phyloP scores from a whole-genome alignment of 2,888 invertebrate species.

The Lycia hirtaria region DNA sequence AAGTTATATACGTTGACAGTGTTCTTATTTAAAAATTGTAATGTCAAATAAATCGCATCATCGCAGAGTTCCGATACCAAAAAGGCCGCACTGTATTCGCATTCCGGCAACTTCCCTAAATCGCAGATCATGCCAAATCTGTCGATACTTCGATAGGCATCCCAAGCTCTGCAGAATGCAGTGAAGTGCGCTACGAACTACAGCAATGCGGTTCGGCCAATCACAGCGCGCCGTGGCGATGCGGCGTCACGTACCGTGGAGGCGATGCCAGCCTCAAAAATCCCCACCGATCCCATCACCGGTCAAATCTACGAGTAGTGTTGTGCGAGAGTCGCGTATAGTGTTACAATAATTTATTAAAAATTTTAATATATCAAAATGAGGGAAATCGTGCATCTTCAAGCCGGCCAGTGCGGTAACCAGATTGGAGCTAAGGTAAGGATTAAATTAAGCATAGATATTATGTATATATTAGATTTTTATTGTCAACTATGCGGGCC shows the following conservation, averaged over 20 bases:
- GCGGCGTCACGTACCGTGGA: slow-evolving; percentile 78
- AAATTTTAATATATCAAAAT: slow-evolving; percentile 82
- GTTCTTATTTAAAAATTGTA: neutral
- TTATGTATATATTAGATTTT: neutral
- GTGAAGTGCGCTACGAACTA: slow-evolving; percentile 64
- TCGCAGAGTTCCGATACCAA: slow-evolving; percentile 5
- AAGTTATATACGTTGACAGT: too few relatives aligned
- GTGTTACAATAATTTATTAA: slow-evolving; percentile 75
- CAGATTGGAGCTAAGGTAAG: slow-evolving; percentile 89
- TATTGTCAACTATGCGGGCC: slow-evolving; percentile 12
- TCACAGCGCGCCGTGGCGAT: slow-evolving; percentile 54
- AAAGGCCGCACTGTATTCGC: slow-evolving; percentile 14
- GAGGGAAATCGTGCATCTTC: slow-evolving; percentile 94
- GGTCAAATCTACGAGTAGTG: slow-evolving; percentile 79
- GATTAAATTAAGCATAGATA: neutral
- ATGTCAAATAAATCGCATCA: neutral
- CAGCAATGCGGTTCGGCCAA: slow-evolving; percentile 58
- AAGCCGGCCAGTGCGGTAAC: slow-evolving; percentile 94
- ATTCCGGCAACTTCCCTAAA: slow-evolving; percentile 23
- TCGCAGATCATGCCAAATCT: slow-evolving; percentile 51
- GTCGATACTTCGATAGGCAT: slow-evolving; percentile 51
- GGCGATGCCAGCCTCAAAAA: slow-evolving; percentile 80
- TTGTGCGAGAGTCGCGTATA: slow-evolving; percentile 76
- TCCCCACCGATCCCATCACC: slow-evolving; percentile 65
- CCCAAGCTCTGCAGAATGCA: slow-evolving; percentile 41